Percentiles rank a stretch among this genome's conserved stretches.
These are phyloP conservation scores for Malacosoma neustria DNA, from an alignment of 2,888 invertebrate species.

Conservation along the genomic window DNA sequence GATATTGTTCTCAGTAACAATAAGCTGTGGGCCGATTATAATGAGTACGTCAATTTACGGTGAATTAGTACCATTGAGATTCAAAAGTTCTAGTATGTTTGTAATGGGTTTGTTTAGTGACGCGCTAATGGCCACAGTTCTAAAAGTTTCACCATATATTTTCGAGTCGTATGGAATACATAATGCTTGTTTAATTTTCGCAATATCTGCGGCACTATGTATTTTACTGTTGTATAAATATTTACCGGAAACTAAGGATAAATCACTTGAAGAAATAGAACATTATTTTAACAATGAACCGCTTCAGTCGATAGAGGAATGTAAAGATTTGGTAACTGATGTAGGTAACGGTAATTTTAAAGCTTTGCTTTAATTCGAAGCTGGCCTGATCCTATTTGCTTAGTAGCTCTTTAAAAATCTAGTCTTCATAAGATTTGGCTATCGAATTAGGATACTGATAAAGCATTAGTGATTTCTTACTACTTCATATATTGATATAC, in stretches of 20 bases:
- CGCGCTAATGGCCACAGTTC: slow-evolving; percentile 6
- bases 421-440: no score
- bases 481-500: no score
- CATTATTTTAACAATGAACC: slow-evolving; percentile 7
- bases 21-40: slow-evolving; percentile 19
- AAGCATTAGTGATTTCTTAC: no score
- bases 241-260: slow-evolving; percentile 20
- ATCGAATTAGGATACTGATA: no score
- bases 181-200: slow-evolving; percentile 17
- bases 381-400: no score
- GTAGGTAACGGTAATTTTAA: slow-evolving; percentile 3
- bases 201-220: slow-evolving; percentile 9
- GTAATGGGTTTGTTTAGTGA: slow-evolving; percentile 8
- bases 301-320: slow-evolving; percentile 2
- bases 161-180: slow-evolving; percentile 14
- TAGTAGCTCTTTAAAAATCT: no score
- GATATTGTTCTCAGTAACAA: slow-evolving; percentile 13
- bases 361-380: slow-evolving; percentile 1
- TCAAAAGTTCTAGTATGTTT: slow-evolving; percentile 11
- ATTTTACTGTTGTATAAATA: slow-evolving; percentile 11
- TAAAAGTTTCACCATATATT: slow-evolving; percentile 17
- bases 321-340: slow-evolving; percentile 7
- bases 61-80: slow-evolving; percentile 16
- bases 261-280: slow-evolving; percentile 15
- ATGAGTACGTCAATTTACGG: slow-evolving; percentile 15